A percentile compares a stretch with the other conserved stretches of the same genome.
phyloP scores from a whole-genome alignment of 2,888 invertebrate species.

The Cerceris rybyensis region DNA sequence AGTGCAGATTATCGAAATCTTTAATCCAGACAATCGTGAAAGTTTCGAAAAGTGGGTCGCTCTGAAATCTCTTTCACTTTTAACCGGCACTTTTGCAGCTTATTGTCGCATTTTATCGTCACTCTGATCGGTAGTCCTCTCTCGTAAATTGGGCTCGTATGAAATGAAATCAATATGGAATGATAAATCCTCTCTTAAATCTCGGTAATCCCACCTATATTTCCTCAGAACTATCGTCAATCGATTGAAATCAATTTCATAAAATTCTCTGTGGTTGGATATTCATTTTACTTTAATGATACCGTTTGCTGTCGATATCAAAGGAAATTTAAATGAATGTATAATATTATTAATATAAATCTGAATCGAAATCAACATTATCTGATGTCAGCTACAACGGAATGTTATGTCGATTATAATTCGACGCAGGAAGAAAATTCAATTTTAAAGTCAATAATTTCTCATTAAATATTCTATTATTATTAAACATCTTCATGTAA shows the following conservation, averaged over 20 bases:
- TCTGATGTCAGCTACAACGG: too few relatives aligned
- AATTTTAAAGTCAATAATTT: conserved; percentile 29
- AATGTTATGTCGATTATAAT: neutral
- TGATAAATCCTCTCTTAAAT: too few relatives aligned
- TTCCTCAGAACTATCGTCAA: too few relatives aligned
- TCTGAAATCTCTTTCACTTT: conserved; percentile 12
- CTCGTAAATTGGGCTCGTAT: conserved; percentile 14
- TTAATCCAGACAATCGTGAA: conserved; percentile 41
- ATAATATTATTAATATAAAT: too few relatives aligned
- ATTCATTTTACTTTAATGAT: too few relatives aligned
- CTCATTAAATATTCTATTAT: conserved; percentile 39
- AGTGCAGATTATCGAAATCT: conserved; percentile 40
- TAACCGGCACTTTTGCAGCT: neutral
- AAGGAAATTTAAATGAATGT: neutral
- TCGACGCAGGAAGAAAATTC: conserved; percentile 13
- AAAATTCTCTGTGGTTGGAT: too few relatives aligned
- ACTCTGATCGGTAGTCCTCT: conserved; percentile 28
- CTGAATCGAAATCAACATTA: too few relatives aligned
- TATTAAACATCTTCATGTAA: conserved; percentile 10
- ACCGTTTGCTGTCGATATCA: neutral
- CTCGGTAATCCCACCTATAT: too few relatives aligned
- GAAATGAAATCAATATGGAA: neutral
- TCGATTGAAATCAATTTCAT: too few relatives aligned
- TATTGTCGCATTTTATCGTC: neutral
- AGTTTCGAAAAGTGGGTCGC: conserved; percentile 45